Conservation (phyloP, 2,888 invertebrate genomes). For the Parnassius smintheus region DNA sequence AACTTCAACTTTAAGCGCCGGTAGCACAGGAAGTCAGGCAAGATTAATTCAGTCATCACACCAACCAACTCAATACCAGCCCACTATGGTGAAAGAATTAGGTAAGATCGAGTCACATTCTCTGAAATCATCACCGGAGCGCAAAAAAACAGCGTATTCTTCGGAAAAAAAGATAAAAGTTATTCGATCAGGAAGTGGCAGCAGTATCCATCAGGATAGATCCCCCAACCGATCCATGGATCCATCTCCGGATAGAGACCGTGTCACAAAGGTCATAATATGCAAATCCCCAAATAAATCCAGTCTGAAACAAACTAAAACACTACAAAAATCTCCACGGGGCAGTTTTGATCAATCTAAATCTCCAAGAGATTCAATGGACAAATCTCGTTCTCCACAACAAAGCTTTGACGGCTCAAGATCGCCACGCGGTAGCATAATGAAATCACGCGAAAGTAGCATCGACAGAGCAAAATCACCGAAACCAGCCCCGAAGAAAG, state of each 20-base stretch:
- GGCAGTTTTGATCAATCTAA: constrained; percentile 76
- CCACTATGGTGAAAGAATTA: constrained; percentile 92
- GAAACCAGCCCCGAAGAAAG: constrained; percentile 74
- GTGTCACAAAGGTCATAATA: constrained; percentile 75
- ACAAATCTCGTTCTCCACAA: constrained; percentile 80
- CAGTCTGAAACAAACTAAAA: constrained; percentile 66
- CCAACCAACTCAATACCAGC: constrained; percentile 95
- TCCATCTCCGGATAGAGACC: constrained; percentile 66
- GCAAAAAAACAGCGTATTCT: constrained; percentile 46
- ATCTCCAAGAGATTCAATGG: constrained; percentile 80
- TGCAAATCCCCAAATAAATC: constrained; percentile 78
- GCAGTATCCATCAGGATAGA: constrained; percentile 69
- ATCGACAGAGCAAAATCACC: constrained; percentile 70
- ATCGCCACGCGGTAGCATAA: constrained; percentile 73
- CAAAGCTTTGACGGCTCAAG: constrained; percentile 78
- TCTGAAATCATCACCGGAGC: constrained; percentile 77
- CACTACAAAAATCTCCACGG: constrained; percentile 74
- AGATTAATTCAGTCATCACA: constrained; percentile 96
- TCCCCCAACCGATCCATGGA: constrained; percentile 64
- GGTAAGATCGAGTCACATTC: constrained; percentile 86
- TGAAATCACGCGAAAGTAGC: constrained; percentile 73
- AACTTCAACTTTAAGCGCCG: constrained; percentile 95
- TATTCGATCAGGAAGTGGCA: constrained; percentile 79
- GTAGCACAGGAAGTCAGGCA: constrained; percentile 96
- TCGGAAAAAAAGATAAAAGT: constrained; percentile 70